These are phyloP conservation scores for Fragum sueziense DNA, from an alignment of 2,888 invertebrate genomes.

Conservation along the genomic window DNA sequence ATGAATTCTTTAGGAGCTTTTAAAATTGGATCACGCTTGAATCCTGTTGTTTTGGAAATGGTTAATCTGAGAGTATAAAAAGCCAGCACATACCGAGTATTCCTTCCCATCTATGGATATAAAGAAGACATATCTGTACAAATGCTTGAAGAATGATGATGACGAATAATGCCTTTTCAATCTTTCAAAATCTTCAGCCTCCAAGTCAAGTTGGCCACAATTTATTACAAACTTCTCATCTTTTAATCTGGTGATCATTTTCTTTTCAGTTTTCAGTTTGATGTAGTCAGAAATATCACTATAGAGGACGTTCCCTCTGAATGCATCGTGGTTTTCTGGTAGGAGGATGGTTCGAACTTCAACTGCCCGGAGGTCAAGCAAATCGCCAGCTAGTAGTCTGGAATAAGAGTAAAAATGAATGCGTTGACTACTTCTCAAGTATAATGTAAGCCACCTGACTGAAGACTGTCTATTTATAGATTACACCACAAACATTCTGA, in stretches of 20 bases:
- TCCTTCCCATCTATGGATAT: not conserved
- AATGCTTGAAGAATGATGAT: not conserved
- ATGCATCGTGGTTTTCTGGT: not conserved
- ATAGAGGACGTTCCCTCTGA: not conserved
- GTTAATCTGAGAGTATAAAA: too few species aligned
- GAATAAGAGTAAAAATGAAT: too few species aligned
- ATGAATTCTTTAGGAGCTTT: too few species aligned
- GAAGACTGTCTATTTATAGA: too few species aligned
- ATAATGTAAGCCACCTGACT: too few species aligned
- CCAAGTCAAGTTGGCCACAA: not conserved
- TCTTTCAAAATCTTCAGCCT: conserved; percentile 1
- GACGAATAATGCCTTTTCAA: not conserved
- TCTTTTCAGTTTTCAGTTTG: not conserved
- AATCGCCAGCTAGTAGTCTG: not conserved
- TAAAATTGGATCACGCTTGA: too few species aligned
- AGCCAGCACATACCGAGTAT: not conserved
- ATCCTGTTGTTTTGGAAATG: too few species aligned
- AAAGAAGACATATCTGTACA: not conserved
- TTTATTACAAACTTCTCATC: not conserved
- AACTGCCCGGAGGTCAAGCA: not conserved
- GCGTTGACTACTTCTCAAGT: too few species aligned
- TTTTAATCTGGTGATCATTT: not conserved
- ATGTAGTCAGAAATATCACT: not conserved
- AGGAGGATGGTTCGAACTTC: not conserved
- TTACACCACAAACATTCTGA: too few species aligned